Percentiles rank a stretch among this genome's conserved stretches.
Evolutionary conservation across 2,113 vertebrate genomes (phyloP).

Genomic region (Anarhynchus alexandrinus): DNA sequence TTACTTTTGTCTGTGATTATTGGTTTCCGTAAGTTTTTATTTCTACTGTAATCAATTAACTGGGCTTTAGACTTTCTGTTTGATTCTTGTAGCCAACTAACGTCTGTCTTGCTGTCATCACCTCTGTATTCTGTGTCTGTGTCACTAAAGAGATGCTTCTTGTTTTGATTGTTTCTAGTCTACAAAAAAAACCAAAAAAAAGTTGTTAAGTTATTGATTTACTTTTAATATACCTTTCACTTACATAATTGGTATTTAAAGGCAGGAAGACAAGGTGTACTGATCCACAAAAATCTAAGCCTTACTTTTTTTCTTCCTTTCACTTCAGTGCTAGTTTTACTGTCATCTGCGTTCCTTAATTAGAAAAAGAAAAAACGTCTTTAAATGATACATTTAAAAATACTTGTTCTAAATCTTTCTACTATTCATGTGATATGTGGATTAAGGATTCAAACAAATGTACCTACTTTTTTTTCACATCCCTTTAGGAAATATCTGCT

Average conservation of each 20-base stretch:
- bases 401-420: neutral
- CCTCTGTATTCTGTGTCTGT: conserved; percentile 81
- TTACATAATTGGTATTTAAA: neutral
- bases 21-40: conserved; percentile 41
- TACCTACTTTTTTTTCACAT: neutral
- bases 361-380: conserved; percentile 2
- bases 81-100: conserved; percentile 87
- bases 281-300: neutral
- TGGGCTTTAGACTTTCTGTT: conserved; percentile 78
- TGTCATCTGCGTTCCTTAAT: conserved; percentile 43
- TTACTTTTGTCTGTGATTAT: conserved; percentile 58
- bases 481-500: neutral
- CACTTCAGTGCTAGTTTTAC: conserved; percentile 14
- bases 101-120: conserved; percentile 77
- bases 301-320: conserved; percentile 67
- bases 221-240: neutral
- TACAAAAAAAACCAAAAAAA: neutral
- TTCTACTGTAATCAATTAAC: conserved; percentile 80
- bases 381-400: neutral
- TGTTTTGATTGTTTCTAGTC: conserved; percentile 58
- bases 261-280: neutral
- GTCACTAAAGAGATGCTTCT: conserved; percentile 89
- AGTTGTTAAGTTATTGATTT: neutral
- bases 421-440: neutral
- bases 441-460: neutral